Conservation (phyloP, 2,113 vertebrate species). For the Cinclus cinclus region DNA sequence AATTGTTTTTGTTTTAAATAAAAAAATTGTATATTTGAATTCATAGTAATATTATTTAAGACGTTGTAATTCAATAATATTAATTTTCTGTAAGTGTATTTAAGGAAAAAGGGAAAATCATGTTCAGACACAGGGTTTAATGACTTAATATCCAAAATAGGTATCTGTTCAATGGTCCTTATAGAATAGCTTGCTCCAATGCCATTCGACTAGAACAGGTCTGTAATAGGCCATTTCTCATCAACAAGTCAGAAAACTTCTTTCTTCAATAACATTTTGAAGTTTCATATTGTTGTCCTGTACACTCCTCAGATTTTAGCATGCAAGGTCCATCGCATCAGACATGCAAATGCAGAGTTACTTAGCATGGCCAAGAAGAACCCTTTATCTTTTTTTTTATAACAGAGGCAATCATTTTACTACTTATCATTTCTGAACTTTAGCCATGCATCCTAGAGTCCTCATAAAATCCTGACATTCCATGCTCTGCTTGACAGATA, state of each 20-base stretch:
- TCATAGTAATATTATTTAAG: slow-evolving; percentile 19
- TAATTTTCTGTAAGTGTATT: slow-evolving; percentile 17
- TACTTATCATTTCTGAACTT: background rate
- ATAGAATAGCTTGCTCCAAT: background rate
- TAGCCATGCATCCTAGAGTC: background rate
- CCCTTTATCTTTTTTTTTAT: background rate
- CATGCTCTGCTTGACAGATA: background rate
- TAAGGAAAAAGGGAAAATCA: background rate
- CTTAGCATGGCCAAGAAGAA: background rate
- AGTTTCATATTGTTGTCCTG: background rate
- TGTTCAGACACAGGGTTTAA: background rate
- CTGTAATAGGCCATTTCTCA: background rate
- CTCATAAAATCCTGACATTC: background rate
- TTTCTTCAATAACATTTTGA: background rate
- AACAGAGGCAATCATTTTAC: background rate
- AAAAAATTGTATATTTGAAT: slow-evolving; percentile 22
- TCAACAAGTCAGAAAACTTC: background rate
- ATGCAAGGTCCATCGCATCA: background rate
- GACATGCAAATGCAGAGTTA: background rate
- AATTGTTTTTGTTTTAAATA: slow-evolving; percentile 29
- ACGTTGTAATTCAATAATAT: slow-evolving; percentile 14
- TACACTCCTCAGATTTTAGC: background rate
- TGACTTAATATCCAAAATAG: background rate
- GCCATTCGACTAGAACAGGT: background rate
- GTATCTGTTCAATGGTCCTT: background rate